A percentile compares a stretch with the other conserved stretches of the same genome.
phyloP scores from a whole-genome alignment of 1,140 invertebrate species.

The Achroia grisella region DNA sequence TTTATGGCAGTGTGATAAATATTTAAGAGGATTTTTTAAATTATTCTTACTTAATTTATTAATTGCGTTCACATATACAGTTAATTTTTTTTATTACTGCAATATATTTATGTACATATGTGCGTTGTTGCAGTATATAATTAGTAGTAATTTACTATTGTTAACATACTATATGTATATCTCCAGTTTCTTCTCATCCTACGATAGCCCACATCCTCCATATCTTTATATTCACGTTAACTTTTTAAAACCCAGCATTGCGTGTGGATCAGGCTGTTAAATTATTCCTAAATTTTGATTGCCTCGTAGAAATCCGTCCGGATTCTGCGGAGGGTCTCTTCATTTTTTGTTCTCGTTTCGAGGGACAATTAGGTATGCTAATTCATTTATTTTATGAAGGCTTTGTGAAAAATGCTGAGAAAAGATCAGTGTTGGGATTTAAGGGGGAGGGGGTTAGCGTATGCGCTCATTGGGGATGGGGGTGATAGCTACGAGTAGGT shows the following conservation, averaged over 20 bases:
- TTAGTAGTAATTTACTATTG: no score
- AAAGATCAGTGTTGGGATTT: conserved; percentile 44
- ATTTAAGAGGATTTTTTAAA: no score
- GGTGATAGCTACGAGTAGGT: conserved; percentile 14
- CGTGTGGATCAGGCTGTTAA: conserved; percentile 53
- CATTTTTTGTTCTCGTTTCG: conserved; percentile 51
- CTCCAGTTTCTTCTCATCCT: no score
- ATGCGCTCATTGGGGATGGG: conserved; percentile 11
- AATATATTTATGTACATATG: no score
- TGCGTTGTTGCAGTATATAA: no score
- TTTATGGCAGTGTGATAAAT: no score
- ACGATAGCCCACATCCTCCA: no score
- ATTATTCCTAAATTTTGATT: conserved; percentile 65
- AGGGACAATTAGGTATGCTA: conserved; percentile 65
- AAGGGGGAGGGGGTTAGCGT: conserved; percentile 21
- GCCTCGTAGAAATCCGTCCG: conserved; percentile 43
- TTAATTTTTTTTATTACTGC: no score
- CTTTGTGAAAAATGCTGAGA: conserved; percentile 40
- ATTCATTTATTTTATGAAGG: conserved; percentile 56
- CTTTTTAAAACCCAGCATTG: conserved; percentile 45
- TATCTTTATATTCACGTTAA: conserved; percentile 37
- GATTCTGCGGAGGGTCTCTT: conserved; percentile 35
- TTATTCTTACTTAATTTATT: no score
- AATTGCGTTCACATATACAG: no score
- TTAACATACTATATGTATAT: no score